phyloP scores from a whole-genome alignment of 2,797 vertebrate species.

The Parotocinclus haroldoi region DNA sequence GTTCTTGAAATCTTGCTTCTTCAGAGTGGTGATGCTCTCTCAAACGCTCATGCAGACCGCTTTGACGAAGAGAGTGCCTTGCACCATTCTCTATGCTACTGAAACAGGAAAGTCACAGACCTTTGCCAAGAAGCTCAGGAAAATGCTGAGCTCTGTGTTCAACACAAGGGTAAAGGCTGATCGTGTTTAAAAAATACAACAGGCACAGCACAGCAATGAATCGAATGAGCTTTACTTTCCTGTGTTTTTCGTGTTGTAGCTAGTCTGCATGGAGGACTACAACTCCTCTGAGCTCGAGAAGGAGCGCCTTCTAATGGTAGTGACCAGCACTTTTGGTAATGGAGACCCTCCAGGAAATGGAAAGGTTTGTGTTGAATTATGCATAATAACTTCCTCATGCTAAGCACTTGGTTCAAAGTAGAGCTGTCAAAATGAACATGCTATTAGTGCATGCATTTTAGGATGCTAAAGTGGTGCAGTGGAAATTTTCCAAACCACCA shows the following conservation, averaged over 20 bases:
- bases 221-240: neutral
- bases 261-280: constrained; percentile 81
- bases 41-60: constrained; percentile 63
- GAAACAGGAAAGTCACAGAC: constrained; percentile 80
- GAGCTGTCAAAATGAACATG: too few species aligned
- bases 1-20: constrained; percentile 15
- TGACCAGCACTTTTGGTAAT: constrained; percentile 84
- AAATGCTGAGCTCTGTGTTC: constrained; percentile 76
- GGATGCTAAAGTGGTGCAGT: too few species aligned
- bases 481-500: too few species aligned
- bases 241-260: constrained; percentile 52
- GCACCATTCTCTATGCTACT: constrained; percentile 77
- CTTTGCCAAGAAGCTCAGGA: constrained; percentile 67
- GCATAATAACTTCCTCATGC: too few species aligned
- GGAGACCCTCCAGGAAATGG: constrained; percentile 79
- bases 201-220: neutral
- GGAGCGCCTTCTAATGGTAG: constrained; percentile 76
- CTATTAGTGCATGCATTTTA: too few species aligned
- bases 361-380: constrained; percentile 62
- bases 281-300: constrained; percentile 63
- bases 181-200: neutral
- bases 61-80: constrained; percentile 62
- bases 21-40: constrained; percentile 72
- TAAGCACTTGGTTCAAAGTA: too few species aligned
- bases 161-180: constrained; percentile 64